Evolutionary conservation across 2,113 vertebrate genomes (phyloP), one percentile per base, ranked within the genome.

Genomic region (Patagioenas fasciata): DNA sequence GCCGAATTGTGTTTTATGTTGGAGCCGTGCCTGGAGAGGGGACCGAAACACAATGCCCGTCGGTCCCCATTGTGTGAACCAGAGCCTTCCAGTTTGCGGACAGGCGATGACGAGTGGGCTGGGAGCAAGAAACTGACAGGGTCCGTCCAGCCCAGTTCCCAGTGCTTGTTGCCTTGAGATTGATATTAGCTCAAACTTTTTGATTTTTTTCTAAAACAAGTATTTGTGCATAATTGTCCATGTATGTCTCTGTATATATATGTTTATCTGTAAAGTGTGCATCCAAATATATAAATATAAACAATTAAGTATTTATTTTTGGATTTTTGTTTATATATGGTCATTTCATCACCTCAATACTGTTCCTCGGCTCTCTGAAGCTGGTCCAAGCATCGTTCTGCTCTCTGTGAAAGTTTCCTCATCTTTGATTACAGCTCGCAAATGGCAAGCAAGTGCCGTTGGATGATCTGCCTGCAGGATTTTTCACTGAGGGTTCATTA

Each of bases 11-110:
- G 90, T 69, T 64, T 54, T 88, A 25, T 7, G 54, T 69, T 95
- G 95, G 88, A 96, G 77, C 91, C 42, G 77, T 94, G 95, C 96
- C 91, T 89, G 70, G 53, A n/a, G 88, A 79, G 83, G 85, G 77
- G 89, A 56, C 57, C 0, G 25, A 28, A 94, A 85, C 69, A 86
- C 96, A 93, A 85, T 93, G 93, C 83, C 58, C 14, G 10, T 72
- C 80, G 47, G 92, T 92, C 88, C 91, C 73, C 48, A 62, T 95
- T 93, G 91, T 95, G 61, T 47, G 83, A 93, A 75, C 56, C 40
- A 28, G 36, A 60, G 70, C 66, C 23, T 85, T 89, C 65, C 1
- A n/a, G 50, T 64, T 60, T 40, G 82, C 25, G n/a, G n/a, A n/a
- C n/a, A n/a, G 47, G 8, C 69, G 38, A 5, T 2, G 53, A 26